Conservation (phyloP, 1,140 invertebrate genomes). For the Euura lappo region DNA sequence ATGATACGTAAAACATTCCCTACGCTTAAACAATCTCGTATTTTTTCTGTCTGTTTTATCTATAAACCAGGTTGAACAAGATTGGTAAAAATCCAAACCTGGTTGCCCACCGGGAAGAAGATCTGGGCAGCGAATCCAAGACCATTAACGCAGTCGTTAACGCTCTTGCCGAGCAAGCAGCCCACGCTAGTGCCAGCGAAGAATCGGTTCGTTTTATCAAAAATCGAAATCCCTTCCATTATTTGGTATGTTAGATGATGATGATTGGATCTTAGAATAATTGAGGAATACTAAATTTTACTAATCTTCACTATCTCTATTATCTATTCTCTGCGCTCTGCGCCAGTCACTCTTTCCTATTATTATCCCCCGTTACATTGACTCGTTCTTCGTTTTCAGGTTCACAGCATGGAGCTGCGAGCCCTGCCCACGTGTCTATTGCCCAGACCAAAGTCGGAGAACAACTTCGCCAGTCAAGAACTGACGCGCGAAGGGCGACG, state of each 20-base stretch:
- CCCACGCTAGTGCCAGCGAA: slow-evolving; percentile 78
- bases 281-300: too few relatives aligned
- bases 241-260: slow-evolving; percentile 9
- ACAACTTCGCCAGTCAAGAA: slow-evolving; percentile 77
- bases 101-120: slow-evolving; percentile 89
- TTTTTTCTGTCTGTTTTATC: slow-evolving; percentile 24
- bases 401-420: slow-evolving; percentile 68
- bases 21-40: slow-evolving; percentile 59
- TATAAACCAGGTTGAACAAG: slow-evolving; percentile 82
- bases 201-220: slow-evolving; percentile 66
- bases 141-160: slow-evolving; percentile 91
- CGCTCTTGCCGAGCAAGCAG: slow-evolving; percentile 85
- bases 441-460: slow-evolving; percentile 83
- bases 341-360: too few relatives aligned
- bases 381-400: slow-evolving; percentile 42
- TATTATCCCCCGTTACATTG: too few relatives aligned
- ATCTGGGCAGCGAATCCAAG: slow-evolving; percentile 86
- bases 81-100: slow-evolving; percentile 98
- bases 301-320: too few relatives aligned
- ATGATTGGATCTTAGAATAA: too few relatives aligned
- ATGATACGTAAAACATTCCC: slow-evolving; percentile 56
- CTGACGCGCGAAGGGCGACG: slow-evolving; percentile 64
- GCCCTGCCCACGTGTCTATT: slow-evolving; percentile 69
- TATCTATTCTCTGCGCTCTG: too few relatives aligned
- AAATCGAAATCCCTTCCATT: slow-evolving; percentile 28